A percentile compares a stretch with the other conserved stretches of the same genome.
These are phyloP conservation scores for Bombus sibiricus DNA, from an alignment of 1,140 invertebrate genomes.

Conservation along the genomic window DNA sequence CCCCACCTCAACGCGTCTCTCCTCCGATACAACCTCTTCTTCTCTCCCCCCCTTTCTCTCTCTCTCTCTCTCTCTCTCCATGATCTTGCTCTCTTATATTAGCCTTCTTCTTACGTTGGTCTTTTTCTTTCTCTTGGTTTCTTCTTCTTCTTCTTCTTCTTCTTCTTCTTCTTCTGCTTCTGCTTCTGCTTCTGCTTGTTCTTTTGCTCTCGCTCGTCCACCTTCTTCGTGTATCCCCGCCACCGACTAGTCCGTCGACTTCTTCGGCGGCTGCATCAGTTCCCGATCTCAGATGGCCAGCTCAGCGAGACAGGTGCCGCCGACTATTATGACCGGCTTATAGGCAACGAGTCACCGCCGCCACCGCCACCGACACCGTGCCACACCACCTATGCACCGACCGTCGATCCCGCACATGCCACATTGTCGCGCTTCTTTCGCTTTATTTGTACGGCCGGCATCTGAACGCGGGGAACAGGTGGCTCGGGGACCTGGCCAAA, in stretches of 20 bases:
- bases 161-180: neutral
- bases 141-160: neutral
- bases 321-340: constrained; percentile 71
- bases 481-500: constrained; percentile 44
- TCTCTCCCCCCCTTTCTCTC: no score
- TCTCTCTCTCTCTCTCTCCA: neutral
- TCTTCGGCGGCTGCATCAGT: constrained; percentile 64
- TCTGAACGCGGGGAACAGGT: constrained; percentile 68
- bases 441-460: constrained; percentile 65
- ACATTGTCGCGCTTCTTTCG: constrained; percentile 66
- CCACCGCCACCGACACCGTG: constrained; percentile 41
- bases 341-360: constrained; percentile 60
- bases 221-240: neutral
- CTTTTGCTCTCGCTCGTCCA: constrained; percentile 39
- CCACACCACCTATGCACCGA: constrained; percentile 1
- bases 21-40: constrained; percentile 20
- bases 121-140: neutral
- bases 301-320: constrained; percentile 69
- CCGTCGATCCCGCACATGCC: constrained; percentile 60
- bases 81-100: constrained; percentile 4
- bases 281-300: constrained; percentile 64
- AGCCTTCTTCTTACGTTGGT: neutral
- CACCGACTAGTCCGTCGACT: constrained; percentile 36
- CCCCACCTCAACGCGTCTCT: neutral
- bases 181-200: neutral